Base-by-base conservation (phyloP, 2,888 invertebrate species). In the Lasioglossum marginatum region DNA sequence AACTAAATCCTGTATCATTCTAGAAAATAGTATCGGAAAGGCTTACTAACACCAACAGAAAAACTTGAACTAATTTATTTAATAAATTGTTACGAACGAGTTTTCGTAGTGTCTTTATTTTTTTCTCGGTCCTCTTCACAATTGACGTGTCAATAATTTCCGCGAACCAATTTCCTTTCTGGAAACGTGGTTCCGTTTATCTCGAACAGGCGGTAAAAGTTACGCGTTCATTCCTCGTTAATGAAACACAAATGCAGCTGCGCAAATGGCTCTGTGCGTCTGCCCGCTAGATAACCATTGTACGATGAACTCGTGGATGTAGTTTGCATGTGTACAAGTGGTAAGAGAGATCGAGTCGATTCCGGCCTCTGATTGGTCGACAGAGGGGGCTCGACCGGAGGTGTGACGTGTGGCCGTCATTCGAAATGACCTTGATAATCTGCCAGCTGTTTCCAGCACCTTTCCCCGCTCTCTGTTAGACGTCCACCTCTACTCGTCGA, bases 361-460 rank as follows among this genome's bases (percentile, higher is more conserved):
- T 83, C 87, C 71, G 70, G n/a, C 14, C 74, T 88, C 86, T 86
- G 92, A 93, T 93, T 93, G 89, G 93, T 88, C 84, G 88, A 83
- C 82, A 72, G 27, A 78, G 93, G 91, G 89, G 93, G 93, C 93
- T 93, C 93, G 93, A 87, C 91, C 85, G 87, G 88, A 87, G 89
- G 88, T 86, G 85, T 93, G 93, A 94, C 93, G 93, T 92, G 89
- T 37, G 81, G 79, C 83, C 90, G 90, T 91, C 90, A 89, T 89
- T 87, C 82, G 88, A 90, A 90, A 88, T 92, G 93, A 93, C 94
- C 94, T 94, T 93, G 93, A 87, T 82, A 76, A 34, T 81, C 66
- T 89, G 84, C 88, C 94, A 94, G 93, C 93, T 94, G 93, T 93
- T 93, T 81, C 81, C 82, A 70, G 43, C 76, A 83, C 87, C 86